Evolutionary conservation across 2,888 invertebrate genomes (phyloP).

Genomic region (Habrosyne pyritoides): DNA sequence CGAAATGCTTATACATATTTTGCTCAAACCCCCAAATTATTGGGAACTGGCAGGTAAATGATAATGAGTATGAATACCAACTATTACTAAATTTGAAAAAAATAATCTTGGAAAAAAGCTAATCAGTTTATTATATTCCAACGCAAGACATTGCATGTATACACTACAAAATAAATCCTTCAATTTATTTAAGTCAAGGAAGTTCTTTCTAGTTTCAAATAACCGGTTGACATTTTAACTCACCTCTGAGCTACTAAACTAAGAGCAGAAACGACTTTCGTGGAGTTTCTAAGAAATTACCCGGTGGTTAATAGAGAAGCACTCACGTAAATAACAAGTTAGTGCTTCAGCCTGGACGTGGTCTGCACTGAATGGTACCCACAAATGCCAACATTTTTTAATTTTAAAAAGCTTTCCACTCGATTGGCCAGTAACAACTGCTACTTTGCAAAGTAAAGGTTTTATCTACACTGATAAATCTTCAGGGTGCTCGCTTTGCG

Average conservation of each 20-base stretch:
- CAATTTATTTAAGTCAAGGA: not conserved
- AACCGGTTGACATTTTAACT: not conserved
- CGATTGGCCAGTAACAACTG: constrained; percentile 54
- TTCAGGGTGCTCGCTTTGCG: constrained; percentile 41
- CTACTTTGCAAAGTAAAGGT: constrained; percentile 41
- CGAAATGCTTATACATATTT: too few species aligned
- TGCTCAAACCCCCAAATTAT: too few species aligned
- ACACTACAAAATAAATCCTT: not conserved
- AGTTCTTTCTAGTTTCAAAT: not conserved
- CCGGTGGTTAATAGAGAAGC: constrained; percentile 45
- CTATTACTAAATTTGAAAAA: too few species aligned
- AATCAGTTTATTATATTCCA: too few species aligned
- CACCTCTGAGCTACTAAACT: constrained; percentile 5
- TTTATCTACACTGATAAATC: constrained; percentile 47
- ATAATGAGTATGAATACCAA: too few species aligned
- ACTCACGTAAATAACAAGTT: constrained; percentile 60
- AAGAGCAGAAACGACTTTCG: constrained; percentile 26
- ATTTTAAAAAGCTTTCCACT: constrained; percentile 66
- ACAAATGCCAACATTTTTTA: constrained; percentile 62
- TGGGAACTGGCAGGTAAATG: too few species aligned
- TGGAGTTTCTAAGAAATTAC: constrained; percentile 51
- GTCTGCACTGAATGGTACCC: constrained; percentile 42
- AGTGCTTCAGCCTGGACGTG: constrained; percentile 44
- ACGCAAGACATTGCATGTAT: too few species aligned
- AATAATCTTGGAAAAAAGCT: too few species aligned